Evolutionary conservation across 1,140 invertebrate genomes (phyloP).

Genomic region (Acyrthosiphon pisum): DNA sequence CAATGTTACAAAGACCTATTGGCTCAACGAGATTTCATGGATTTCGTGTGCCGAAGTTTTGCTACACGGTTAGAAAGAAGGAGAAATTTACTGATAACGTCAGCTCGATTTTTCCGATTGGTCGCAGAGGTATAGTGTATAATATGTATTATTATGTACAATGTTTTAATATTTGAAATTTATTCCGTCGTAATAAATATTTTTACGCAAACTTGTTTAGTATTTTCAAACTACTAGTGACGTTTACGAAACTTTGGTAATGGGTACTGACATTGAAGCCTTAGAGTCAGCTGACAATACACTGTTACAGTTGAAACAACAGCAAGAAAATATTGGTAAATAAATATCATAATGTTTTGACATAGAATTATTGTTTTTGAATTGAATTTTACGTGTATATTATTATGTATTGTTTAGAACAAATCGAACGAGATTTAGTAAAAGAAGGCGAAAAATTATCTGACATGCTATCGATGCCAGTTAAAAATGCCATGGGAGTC

Average conservation of each 20-base stretch:
- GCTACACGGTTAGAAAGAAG: slow-evolving; percentile 77
- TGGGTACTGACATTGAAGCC: slow-evolving; percentile 68
- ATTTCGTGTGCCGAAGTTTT: slow-evolving; percentile 80
- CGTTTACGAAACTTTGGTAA: slow-evolving; percentile 73
- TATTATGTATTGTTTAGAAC: slow-evolving; percentile 64
- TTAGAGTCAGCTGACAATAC: slow-evolving; percentile 67
- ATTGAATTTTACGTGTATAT: neutral
- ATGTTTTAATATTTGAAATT: neutral
- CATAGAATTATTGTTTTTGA: neutral
- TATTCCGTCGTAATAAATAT: neutral
- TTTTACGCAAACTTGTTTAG: slow-evolving; percentile 61
- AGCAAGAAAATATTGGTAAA: slow-evolving; percentile 65
- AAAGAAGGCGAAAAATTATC: slow-evolving; percentile 80
- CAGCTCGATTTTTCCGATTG: slow-evolving; percentile 77
- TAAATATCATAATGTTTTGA: neutral
- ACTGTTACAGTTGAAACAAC: slow-evolving; percentile 68
- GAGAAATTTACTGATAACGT: slow-evolving; percentile 78
- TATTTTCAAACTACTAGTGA: slow-evolving; percentile 73
- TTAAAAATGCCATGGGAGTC: slow-evolving; percentile 79
- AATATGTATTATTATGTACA: neutral
- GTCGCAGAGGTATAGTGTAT: slow-evolving; percentile 71
- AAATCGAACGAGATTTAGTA: slow-evolving; percentile 72
- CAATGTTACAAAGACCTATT: slow-evolving; percentile 68
- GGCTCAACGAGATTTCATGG: slow-evolving; percentile 78
- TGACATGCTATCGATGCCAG: slow-evolving; percentile 79